These are phyloP conservation scores for Condylura cristata DNA, from an alignment of 2,113 vertebrate genomes.

Conservation along the genomic window DNA sequence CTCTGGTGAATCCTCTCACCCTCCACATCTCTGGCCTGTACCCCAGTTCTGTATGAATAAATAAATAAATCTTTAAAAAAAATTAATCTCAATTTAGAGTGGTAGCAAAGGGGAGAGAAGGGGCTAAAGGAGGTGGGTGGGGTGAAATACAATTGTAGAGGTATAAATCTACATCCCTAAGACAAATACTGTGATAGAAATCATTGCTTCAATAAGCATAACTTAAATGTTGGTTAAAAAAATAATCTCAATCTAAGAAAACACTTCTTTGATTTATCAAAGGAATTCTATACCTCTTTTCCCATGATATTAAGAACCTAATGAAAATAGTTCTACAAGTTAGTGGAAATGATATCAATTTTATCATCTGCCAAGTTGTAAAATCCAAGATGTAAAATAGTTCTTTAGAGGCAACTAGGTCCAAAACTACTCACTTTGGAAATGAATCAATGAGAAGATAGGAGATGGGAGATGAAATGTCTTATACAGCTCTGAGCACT, in stretches of 20 bases:
- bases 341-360: constrained; percentile 1
- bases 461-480: not conserved
- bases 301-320: not conserved
- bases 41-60: too few relatives aligned
- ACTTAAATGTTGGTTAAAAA: too few relatives aligned
- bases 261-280: not conserved
- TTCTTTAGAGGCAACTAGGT: not conserved
- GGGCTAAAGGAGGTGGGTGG: too few relatives aligned
- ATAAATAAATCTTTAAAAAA: too few relatives aligned
- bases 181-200: too few relatives aligned
- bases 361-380: not conserved
- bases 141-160: too few relatives aligned
- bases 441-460: not conserved
- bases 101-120: too few relatives aligned
- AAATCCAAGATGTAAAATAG: not conserved
- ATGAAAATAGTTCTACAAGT: not conserved
- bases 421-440: not conserved
- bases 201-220: too few relatives aligned
- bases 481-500: not conserved
- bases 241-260: constrained; percentile 24
- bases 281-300: not conserved
- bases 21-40: too few relatives aligned
- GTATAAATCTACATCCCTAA: too few relatives aligned
- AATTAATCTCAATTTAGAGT: not conserved
- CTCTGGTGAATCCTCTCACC: too few relatives aligned